These are phyloP conservation scores for Rhabdornis inornatus DNA, from an alignment of 2,113 vertebrate genomes.

Conservation along the genomic window DNA sequence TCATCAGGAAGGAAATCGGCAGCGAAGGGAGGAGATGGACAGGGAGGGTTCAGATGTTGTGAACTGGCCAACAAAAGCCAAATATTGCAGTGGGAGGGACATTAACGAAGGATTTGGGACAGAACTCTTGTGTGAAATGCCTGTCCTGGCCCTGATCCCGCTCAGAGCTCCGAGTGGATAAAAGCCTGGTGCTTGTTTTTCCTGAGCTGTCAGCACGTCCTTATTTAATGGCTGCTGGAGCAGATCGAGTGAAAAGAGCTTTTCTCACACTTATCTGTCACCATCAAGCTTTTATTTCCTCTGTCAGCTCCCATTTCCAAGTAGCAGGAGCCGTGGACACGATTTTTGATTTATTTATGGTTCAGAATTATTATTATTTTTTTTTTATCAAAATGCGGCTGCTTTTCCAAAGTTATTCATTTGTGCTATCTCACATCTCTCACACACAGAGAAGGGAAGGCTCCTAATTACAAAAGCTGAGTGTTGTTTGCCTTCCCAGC, in stretches of 20 bases:
- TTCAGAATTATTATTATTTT: neutral
- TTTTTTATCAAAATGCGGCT: neutral
- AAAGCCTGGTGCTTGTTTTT: neutral
- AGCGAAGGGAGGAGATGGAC: neutral
- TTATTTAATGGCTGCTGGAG: conserved; percentile 48
- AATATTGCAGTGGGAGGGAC: neutral
- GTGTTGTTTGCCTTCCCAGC: neutral
- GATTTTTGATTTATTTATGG: neutral
- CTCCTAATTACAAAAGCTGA: neutral
- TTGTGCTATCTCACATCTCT: neutral
- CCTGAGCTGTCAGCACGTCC: conserved; percentile 37
- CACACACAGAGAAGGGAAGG: neutral
- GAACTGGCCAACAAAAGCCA: neutral
- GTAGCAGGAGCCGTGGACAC: neutral
- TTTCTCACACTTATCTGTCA: neutral
- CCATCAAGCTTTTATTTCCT: conserved; percentile 14
- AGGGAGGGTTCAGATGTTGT: neutral
- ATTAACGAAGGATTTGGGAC: neutral
- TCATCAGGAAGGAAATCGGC: neutral
- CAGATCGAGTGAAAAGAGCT: conserved; percentile 37
- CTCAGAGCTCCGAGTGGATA: neutral
- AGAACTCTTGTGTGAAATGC: neutral
- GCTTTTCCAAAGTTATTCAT: neutral
- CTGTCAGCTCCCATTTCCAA: conserved; percentile 37
- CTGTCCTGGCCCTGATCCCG: neutral